Evolutionary conservation across 2,888 invertebrate genomes (phyloP), one percentile per base, ranked within the genome.

Genomic region (Caenorhabditis imperialis): DNA sequence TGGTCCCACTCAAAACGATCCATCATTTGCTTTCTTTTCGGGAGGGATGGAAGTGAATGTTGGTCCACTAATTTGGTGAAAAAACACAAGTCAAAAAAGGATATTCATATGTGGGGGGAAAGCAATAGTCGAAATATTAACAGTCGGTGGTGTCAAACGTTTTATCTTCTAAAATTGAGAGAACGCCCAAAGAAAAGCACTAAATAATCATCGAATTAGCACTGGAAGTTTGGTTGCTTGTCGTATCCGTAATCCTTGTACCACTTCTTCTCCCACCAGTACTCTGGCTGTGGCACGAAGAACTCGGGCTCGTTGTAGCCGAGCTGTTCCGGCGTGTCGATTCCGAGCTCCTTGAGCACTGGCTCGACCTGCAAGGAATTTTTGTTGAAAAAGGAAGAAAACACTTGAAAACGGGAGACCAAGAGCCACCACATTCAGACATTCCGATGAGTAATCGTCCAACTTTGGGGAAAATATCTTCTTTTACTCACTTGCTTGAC

Each of bases 231-330:
- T 53, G 81, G 79, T 71, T 84, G 82, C 79, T 87, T 87, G 81
- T 84, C 84, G 75, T 62, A 81, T 65, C 86, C 87, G 79, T 86
- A 87, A 33, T 82, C 81, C 71, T 82, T 84, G 81, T 86, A 87
- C 86, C 86, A 88, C 55, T 81, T 81, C 79, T 82, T 82, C 78
- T 88, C 87, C 88, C 87, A 87, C 83, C 85, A 86, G 70, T 79
- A 86, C 88, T 92, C 93, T 65, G 93, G 92, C 86, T 91, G 92
- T 85, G 92, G 90, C 81, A 95, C 91, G 75, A 94, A 94, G 89
- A 98, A 90, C 90, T 99, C 97, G 67, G 98, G 99, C 90, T 95
- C 93, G 90, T 97, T 96, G 88, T 94, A 97, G 75, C 97, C 97
- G 86, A 99, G 91, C 88, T 98, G 95, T 89, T 97, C 97, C 0